These are phyloP conservation scores for Drosophila tropicalis DNA, from an alignment of 1,140 invertebrate genomes.

Conservation along the genomic window DNA sequence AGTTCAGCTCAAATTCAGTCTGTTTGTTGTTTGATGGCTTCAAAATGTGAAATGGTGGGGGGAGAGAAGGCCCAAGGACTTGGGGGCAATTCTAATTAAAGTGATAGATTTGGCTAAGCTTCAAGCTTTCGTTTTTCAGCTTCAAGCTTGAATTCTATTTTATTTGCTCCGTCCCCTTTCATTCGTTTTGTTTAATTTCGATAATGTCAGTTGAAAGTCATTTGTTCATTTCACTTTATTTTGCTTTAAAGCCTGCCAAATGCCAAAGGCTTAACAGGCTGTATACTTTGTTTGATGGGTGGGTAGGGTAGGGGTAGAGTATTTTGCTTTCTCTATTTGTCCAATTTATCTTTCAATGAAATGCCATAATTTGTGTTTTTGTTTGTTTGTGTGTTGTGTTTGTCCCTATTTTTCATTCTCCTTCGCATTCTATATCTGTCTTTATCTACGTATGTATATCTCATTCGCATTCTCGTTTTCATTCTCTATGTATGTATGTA, in stretches of 20 bases:
- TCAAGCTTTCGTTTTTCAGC: background rate
- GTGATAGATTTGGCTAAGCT: constrained; percentile 63
- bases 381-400: constrained; percentile 7
- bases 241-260: constrained; percentile 50
- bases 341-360: constrained; percentile 35
- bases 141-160: background rate
- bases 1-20: background rate
- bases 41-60: no score
- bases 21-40: background rate
- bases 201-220: constrained; percentile 60
- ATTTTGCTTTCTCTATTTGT: background rate
- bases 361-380: constrained; percentile 48
- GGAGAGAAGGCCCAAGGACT: background rate
- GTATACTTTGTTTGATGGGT: background rate
- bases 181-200: constrained; percentile 48
- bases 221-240: constrained; percentile 42
- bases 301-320: background rate
- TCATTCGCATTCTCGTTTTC: background rate
- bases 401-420: constrained; percentile 1
- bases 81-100: constrained; percentile 66
- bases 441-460: constrained; percentile 1
- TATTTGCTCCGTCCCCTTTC: background rate
- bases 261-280: constrained; percentile 55
- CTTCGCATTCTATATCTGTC: background rate
- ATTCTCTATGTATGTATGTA: background rate